phyloP scores from a whole-genome alignment of 2,888 invertebrate species.

The Sussaba pulchella region DNA sequence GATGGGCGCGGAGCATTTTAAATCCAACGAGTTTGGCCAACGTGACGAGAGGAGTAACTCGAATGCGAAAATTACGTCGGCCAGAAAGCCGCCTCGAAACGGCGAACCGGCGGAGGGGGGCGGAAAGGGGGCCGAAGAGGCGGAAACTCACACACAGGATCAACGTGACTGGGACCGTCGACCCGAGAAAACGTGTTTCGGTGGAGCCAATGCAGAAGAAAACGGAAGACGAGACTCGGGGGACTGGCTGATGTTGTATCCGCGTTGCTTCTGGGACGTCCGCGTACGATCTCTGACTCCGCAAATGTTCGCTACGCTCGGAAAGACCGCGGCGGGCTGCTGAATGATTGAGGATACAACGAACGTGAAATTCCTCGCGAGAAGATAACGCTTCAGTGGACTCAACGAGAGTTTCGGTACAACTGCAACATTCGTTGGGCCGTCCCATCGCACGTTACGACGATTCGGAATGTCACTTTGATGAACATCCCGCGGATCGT shows the following conservation, averaged over 20 bases:
- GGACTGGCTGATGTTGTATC: slow-evolving; percentile 57
- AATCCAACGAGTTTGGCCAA: too few relatives aligned
- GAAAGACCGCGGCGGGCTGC: slow-evolving; percentile 45
- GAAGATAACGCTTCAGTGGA: slow-evolving; percentile 71
- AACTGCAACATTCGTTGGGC: slow-evolving; percentile 8
- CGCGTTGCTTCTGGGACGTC: slow-evolving; percentile 38
- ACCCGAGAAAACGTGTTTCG: slow-evolving; percentile 66
- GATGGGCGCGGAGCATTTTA: too few relatives aligned
- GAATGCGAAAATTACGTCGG: neutral
- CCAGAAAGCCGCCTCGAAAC: neutral
- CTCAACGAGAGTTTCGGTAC: slow-evolving; percentile 41
- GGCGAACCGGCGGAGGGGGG: too few relatives aligned
- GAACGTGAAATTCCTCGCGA: slow-evolving; percentile 55
- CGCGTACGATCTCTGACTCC: slow-evolving; percentile 49
- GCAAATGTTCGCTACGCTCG: slow-evolving; percentile 38
- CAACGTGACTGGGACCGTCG: slow-evolving; percentile 66
- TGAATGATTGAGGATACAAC: slow-evolving; percentile 73
- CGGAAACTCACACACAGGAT: neutral
- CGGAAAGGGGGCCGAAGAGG: too few relatives aligned
- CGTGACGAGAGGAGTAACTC: too few relatives aligned
- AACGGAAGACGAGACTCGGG: slow-evolving; percentile 68
- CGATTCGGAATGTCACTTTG: neutral
- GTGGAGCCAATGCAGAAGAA: slow-evolving; percentile 51
- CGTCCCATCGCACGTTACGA: too few relatives aligned
- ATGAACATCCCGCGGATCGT: neutral